Base-by-base conservation (phyloP, 2,113 vertebrate genomes). In the Nyctereutes procyonoides region DNA sequence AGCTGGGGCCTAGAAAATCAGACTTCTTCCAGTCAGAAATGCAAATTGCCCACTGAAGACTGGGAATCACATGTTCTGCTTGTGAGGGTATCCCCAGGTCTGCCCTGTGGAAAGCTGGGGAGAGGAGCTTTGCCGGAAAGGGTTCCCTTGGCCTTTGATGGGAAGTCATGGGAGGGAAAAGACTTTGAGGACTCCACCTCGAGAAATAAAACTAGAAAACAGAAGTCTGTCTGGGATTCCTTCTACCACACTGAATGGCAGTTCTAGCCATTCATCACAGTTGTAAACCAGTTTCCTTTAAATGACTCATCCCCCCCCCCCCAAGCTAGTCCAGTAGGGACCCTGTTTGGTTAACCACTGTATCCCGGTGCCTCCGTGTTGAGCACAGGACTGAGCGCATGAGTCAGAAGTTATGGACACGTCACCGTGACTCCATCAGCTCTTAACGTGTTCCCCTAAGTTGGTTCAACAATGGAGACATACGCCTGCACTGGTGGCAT, bases 201-300 rank as follows among this genome's bases (percentile, higher is more conserved):
- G 76, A 82, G 90, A 95, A 62, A 79, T 84, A 83, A 89, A 94
- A 83, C 30, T 12, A 55, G 69, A 74, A 85, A 81, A 56, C 62
- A 80, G 51, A 86, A 86, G 28, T 53, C 43, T 26, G 3, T 51
- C 53, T 22, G 48, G 32, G 51, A 65, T 92, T 93, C n/a, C 17
- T 69, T 88, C 24, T 35, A 5, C 22, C 32, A 19, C 3, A 6
- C 38, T 67, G 28, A 67, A 15, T 71, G 58, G 32, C 4, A 53
- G 30, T 60, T 24, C 58, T 53, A 2, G 1, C 32, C 17, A 15
- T 5, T 10, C 3, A 4, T 71, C 56, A 67, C 2, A 20, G 5
- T 82, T 63, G 17, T 8, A 30, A 60, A 60, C 13, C 58, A 14
- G 20, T 58, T 71, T 77, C 90, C 35, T 85, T 71, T 65, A 79